Base-by-base conservation (phyloP, 2,113 vertebrate species). In the Aleadryas rufinucha region DNA sequence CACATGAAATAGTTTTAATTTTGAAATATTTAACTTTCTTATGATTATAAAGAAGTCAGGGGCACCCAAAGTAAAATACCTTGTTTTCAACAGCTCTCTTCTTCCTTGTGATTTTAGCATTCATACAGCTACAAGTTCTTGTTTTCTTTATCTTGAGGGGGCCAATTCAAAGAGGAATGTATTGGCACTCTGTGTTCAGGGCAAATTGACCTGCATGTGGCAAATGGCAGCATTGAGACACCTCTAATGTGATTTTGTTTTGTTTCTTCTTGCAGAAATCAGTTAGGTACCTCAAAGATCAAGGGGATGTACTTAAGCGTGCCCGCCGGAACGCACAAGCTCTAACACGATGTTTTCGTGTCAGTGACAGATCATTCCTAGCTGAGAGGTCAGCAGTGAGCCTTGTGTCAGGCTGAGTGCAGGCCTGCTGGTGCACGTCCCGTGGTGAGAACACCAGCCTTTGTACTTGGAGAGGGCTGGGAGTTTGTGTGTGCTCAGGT, bases 111-210 rank as follows among this genome's bases (percentile, higher is more conserved):
- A 13, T 52, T 59, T 76, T 31, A n/a, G 4, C 18, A 31, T 41
- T 70, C 9, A 6, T 18, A 10, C 3, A 60, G 9, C 3, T 0
- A 0, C 39, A 22, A 5, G 10, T 75, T 71, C 23, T 87, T 63
- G 24, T 74, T 82, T 75, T 31, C 17, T 35, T 68, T 69, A 6
- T 31, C 5, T 70, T 64, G 41, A 79, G 19, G 13, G 1, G 13
- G 3, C 16, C 54, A 33, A 13, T 14, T 47, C 15, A 31, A 27
- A 54, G 19, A 37, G 2, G 70, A 82, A 21, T 13, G 3, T 17
- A 4, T 59, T 10, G 3, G 24, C 44, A 61, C 31, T 17, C 23
- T 10, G 3, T 8, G 7, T 69, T 76, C 35, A 56, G 41, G 50
- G 4, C 4, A 84, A 33, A 44, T 16, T 77, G n/a, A 68, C 44